Evolutionary conservation across 2,113 vertebrate genomes (phyloP).

Genomic region (Mus pahari): DNA sequence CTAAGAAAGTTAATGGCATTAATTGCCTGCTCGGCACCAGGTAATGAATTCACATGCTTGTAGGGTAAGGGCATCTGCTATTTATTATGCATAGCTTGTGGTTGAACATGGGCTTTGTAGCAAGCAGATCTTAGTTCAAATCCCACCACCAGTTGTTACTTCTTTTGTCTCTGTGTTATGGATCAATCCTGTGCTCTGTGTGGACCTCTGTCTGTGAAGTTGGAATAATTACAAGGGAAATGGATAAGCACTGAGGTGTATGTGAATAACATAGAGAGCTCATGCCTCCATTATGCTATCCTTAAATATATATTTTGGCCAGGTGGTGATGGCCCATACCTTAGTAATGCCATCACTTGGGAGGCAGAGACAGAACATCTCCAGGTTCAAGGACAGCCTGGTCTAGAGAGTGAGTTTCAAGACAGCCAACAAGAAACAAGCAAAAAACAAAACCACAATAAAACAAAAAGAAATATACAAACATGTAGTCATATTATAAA

Average conservation of each 20-base stretch:
- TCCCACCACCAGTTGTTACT: background rate
- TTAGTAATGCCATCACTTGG: background rate
- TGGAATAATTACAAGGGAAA: background rate
- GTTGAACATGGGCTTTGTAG: background rate
- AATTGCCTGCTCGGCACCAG: background rate
- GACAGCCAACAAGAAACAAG: background rate
- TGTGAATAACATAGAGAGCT: background rate
- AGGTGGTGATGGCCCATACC: background rate
- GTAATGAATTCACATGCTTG: background rate
- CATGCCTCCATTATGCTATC: fast-evolving
- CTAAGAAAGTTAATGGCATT: background rate
- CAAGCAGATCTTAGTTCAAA: background rate
- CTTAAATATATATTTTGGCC: background rate
- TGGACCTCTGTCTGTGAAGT: background rate
- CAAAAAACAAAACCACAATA: background rate
- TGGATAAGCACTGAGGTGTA: background rate
- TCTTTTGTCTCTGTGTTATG: fast-evolving
- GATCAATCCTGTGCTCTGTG: background rate
- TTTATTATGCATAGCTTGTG: background rate
- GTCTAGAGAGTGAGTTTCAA: background rate
- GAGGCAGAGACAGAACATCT: background rate
- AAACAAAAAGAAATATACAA: background rate
- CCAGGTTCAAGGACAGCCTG: background rate
- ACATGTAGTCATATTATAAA: background rate
- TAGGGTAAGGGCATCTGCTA: background rate